A percentile compares a stretch with the other conserved stretches of the same genome.
These are phyloP conservation scores for Dexiosoma caninum DNA, from an alignment of 2,888 invertebrate genomes.

Conservation along the genomic window DNA sequence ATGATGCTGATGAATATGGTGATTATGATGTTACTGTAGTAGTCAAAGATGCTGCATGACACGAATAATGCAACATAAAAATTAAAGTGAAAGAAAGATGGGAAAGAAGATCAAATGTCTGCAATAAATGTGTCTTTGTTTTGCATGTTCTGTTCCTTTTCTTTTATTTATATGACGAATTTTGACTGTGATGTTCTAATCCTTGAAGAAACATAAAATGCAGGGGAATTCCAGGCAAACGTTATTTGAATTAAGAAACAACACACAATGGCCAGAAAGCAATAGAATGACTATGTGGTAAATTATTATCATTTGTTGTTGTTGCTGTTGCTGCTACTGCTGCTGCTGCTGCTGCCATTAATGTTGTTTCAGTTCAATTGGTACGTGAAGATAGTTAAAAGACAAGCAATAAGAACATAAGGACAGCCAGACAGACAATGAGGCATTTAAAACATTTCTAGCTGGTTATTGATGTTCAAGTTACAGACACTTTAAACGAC, in stretches of 20 bases:
- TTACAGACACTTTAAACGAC: slow-evolving; percentile 55
- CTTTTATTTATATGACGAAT: background rate
- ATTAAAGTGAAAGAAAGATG: background rate
- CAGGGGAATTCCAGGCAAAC: slow-evolving; percentile 39
- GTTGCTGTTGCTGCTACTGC: slow-evolving; percentile 20
- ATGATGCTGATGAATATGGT: background rate
- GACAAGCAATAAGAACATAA: slow-evolving; percentile 13
- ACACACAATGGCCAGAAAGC: slow-evolving; percentile 8
- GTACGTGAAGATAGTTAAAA: slow-evolving; percentile 60
- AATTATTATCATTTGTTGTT: slow-evolving; percentile 32
- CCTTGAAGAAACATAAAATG: slow-evolving; percentile 56
- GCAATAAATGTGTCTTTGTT: slow-evolving; percentile 53
- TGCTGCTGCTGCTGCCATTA: slow-evolving; percentile 8
- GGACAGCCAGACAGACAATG: slow-evolving; percentile 25
- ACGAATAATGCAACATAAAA: slow-evolving; percentile 31
- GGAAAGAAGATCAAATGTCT: slow-evolving; percentile 58
- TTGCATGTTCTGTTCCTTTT: slow-evolving; percentile 28
- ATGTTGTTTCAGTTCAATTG: slow-evolving; percentile 45
- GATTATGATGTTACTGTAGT: background rate
- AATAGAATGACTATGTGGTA: slow-evolving; percentile 46
- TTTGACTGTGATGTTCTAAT: slow-evolving; percentile 35
- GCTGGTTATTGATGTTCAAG: slow-evolving; percentile 32
- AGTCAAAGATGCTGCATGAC: slow-evolving; percentile 11
- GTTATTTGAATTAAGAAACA: slow-evolving; percentile 51
- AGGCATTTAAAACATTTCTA: slow-evolving; percentile 16